A percentile compares a stretch with the other conserved stretches of the same genome.
phyloP scores from a whole-genome alignment of 1,140 invertebrate genomes.

The Asobara japonica region DNA sequence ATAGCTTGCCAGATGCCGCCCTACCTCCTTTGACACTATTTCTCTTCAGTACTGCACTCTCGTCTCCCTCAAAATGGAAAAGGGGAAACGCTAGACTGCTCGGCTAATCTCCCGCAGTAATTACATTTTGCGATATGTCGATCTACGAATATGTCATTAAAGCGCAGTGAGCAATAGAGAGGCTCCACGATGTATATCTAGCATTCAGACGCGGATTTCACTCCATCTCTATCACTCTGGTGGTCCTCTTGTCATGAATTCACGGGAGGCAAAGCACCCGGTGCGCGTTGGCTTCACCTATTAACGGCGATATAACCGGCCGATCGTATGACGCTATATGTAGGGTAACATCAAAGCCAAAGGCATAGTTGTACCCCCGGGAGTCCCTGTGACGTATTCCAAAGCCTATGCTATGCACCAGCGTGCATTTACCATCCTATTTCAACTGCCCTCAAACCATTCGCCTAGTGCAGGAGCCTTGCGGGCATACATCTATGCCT shows the following conservation, averaged over 20 bases:
- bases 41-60: not conserved
- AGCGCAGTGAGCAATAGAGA: slow-evolving; percentile 13
- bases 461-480: not conserved
- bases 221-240: not conserved
- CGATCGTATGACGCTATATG: slow-evolving; percentile 55
- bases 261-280: slow-evolving; percentile 8
- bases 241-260: not conserved
- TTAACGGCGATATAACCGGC: slow-evolving; percentile 56
- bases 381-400: slow-evolving; percentile 46
- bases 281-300: slow-evolving; percentile 50
- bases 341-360: slow-evolving; percentile 66
- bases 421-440: slow-evolving; percentile 33
- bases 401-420: slow-evolving; percentile 15
- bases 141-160: slow-evolving; percentile 40
- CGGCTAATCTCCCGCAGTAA: slow-evolving; percentile 50
- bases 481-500: slow-evolving; percentile 10
- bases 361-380: slow-evolving; percentile 61
- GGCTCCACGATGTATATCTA: not conserved
- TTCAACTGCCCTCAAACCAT: slow-evolving; percentile 37
- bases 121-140: slow-evolving; percentile 57
- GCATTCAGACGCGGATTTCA: not conserved
- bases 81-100: not conserved
- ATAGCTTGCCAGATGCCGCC: not conserved
- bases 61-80: not conserved
- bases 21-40: not conserved